Evolutionary conservation across 92 coral and sea anemone genomes (phyloP).

Genomic region (Anthopleura xanthogrammica): DNA sequence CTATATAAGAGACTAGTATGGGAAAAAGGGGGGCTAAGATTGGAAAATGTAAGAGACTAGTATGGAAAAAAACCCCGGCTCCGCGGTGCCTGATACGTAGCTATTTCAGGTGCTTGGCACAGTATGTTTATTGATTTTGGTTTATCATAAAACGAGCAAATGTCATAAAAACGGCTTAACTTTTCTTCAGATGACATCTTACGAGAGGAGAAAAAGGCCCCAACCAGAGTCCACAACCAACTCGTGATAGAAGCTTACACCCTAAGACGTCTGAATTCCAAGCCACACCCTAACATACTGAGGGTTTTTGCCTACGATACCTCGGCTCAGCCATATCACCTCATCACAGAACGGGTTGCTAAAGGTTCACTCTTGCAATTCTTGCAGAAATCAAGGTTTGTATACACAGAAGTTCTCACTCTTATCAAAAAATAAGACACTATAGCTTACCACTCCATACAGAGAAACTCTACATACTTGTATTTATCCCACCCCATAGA

Average conservation of each 20-base stretch:
- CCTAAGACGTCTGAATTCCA: conserved; percentile 16
- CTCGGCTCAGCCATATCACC: conserved; percentile 13
- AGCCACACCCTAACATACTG: conserved; percentile 19
- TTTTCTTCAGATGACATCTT: background rate
- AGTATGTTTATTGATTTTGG: no score
- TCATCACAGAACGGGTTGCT: conserved; percentile 19
- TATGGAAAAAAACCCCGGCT: no score
- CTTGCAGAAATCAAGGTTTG: conserved; percentile 21
- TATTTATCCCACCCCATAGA: no score
- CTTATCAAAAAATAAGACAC: no score
- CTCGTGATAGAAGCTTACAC: conserved; percentile 14
- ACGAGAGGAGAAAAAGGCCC: background rate
- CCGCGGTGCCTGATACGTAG: no score
- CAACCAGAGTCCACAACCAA: background rate
- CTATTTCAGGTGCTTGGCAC: no score
- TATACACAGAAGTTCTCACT: background rate
- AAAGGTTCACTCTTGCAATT: conserved; percentile 7
- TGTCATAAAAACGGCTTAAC: background rate
- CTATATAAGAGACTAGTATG: no score
- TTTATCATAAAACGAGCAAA: background rate
- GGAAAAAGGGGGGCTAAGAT: no score
- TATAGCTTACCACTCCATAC: no score
- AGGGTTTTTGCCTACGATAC: conserved; percentile 28
- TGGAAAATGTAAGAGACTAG: no score
- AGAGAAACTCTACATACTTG: no score